Evolutionary conservation across 2,888 invertebrate genomes (phyloP).

Genomic region (Bruchidius siliquastri): DNA sequence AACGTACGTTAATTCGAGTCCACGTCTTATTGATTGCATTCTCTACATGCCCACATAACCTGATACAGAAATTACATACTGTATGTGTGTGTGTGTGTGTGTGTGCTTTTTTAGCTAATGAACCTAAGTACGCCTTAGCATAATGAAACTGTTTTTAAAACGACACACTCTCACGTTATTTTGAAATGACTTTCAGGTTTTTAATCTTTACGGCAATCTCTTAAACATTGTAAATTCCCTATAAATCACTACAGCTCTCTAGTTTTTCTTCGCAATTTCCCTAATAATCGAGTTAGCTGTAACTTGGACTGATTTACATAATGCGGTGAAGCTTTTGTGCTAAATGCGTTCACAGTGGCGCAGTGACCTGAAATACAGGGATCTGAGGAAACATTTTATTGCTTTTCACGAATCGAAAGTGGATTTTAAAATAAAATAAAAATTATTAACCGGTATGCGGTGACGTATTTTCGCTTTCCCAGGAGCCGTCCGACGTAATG

Average conservation of each 20-base stretch:
- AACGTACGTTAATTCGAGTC: too few relatives aligned
- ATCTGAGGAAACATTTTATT: too few relatives aligned
- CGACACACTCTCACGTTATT: neutral
- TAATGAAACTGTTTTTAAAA: neutral
- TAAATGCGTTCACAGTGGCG: neutral
- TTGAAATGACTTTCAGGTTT: neutral
- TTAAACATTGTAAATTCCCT: conserved; percentile 5
- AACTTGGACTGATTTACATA: conserved; percentile 10
- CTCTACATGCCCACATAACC: neutral
- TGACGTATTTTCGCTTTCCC: too few relatives aligned
- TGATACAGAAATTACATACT: neutral
- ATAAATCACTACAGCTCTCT: conserved; percentile 9
- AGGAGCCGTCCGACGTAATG: too few relatives aligned
- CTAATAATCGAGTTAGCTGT: conserved; percentile 11
- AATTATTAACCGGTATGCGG: too few relatives aligned
- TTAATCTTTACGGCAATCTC: neutral
- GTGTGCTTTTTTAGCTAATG: neutral
- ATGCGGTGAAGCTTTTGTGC: conserved; percentile 10
- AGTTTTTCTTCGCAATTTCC: conserved; percentile 7
- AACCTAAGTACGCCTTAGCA: neutral
- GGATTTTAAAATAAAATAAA: too few relatives aligned
- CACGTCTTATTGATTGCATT: neutral
- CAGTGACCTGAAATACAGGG: neutral
- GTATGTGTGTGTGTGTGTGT: neutral
- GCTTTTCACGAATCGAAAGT: too few relatives aligned